phyloP scores from a whole-genome alignment of 2,888 invertebrate species.

The Amiota mariae region DNA sequence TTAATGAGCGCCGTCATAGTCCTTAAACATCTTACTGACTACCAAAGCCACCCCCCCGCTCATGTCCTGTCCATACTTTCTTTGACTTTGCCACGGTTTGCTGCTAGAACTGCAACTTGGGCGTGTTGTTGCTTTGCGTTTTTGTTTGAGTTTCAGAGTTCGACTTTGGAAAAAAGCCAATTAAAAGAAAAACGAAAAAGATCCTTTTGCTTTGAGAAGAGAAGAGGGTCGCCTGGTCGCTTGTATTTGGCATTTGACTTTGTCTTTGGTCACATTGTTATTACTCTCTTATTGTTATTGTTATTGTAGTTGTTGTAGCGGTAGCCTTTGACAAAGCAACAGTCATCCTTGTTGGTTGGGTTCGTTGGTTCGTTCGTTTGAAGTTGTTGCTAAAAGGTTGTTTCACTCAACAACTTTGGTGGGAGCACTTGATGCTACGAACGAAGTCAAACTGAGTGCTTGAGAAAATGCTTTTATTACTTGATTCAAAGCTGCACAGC shows the following conservation, averaged over 20 bases:
- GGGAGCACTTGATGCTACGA: background rate
- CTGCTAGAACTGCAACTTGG: background rate
- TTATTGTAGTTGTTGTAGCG: constrained; percentile 16
- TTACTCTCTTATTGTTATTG: constrained; percentile 15
- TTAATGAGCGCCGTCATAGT: constrained; percentile 56
- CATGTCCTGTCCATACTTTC: background rate
- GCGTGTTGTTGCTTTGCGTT: background rate
- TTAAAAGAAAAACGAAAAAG: constrained; percentile 68
- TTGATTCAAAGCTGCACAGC: background rate
- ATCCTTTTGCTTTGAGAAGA: background rate
- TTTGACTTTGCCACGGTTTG: background rate
- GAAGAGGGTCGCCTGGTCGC: background rate
- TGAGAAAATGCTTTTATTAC: background rate
- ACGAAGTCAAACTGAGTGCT: background rate
- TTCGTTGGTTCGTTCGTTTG: background rate
- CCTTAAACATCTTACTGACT: background rate
- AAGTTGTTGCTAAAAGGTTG: constrained; percentile 52
- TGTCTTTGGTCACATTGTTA: constrained; percentile 24
- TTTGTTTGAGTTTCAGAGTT: constrained; percentile 31
- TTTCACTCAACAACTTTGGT: constrained; percentile 9
- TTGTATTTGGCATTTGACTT: constrained; percentile 12
- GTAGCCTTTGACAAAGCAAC: constrained; percentile 25
- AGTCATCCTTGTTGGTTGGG: background rate
- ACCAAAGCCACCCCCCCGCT: background rate
- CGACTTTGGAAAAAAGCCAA: constrained; percentile 52